These are phyloP conservation scores for Conops quadrifasciatus DNA, from an alignment of 2,888 invertebrate genomes.

Conservation along the genomic window DNA sequence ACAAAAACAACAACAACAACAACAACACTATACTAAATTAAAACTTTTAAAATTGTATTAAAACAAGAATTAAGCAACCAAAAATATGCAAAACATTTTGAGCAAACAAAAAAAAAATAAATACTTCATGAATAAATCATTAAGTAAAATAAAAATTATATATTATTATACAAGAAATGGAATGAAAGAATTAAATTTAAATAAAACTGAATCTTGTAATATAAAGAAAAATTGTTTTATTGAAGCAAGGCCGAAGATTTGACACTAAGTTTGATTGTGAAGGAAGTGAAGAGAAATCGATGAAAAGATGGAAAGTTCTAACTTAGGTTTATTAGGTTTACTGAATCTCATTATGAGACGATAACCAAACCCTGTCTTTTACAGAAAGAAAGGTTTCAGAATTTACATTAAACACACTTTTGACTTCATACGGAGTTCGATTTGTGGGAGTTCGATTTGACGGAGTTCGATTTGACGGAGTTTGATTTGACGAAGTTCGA, in stretches of 20 bases:
- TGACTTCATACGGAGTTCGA: no score
- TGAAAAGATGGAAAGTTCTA: no score
- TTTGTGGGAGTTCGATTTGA: no score
- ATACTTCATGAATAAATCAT: conserved; percentile 35
- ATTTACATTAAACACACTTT: no score
- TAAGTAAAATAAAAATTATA: conserved; percentile 52
- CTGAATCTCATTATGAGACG: no score
- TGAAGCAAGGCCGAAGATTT: not conserved
- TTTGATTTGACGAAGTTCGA: no score
- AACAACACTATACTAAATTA: conserved; percentile 27
- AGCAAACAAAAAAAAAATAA: conserved; percentile 22
- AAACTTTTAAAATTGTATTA: conserved; percentile 22
- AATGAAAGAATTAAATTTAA: conserved; percentile 43
- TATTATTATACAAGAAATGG: conserved; percentile 60
- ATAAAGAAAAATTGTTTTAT: conserved; percentile 49
- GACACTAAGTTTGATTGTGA: no score
- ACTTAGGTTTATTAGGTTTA: no score
- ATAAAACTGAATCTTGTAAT: conserved; percentile 65
- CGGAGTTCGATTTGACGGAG: no score
- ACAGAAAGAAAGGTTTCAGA: no score
- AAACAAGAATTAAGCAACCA: conserved; percentile 11
- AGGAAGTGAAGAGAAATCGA: no score
- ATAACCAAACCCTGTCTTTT: no score
- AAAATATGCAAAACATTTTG: conserved; percentile 16
- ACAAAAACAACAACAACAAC: conserved; percentile 22